Percentiles rank a stretch among this genome's conserved stretches.
Conservation (phyloP, 2,888 invertebrate genomes). For the Dascillus cervinus region DNA sequence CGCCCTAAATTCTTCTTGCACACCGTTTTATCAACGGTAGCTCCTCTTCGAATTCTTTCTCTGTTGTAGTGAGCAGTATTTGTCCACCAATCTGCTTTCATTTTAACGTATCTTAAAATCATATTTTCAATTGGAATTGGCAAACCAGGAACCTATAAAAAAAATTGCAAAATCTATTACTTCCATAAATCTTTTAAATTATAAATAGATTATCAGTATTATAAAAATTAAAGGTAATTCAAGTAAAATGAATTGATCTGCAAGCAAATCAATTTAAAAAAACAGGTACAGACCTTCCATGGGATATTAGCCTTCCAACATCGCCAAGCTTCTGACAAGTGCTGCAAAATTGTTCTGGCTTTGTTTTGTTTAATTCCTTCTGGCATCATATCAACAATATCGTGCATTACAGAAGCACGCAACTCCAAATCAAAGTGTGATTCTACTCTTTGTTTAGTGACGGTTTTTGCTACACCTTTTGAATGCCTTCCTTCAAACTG, state of each 20-base stretch:
- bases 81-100: constrained; percentile 99
- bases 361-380: constrained; percentile 99
- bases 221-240: not conserved
- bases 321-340: constrained; percentile 98
- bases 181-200: too few relatives aligned
- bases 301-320: constrained; percentile 99
- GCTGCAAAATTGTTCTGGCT: constrained; percentile 96
- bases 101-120: constrained; percentile 98
- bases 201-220: constrained; percentile 1
- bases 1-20: constrained; percentile 99
- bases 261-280: constrained; percentile 3
- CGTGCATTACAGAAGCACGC: constrained; percentile 93
- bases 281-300: constrained; percentile 72
- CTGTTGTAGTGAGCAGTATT: constrained; percentile 99
- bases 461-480: constrained; percentile 99
- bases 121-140: constrained; percentile 99
- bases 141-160: constrained; percentile 77
- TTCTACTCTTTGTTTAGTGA: constrained; percentile 98
- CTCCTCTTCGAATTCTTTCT: constrained; percentile 96
- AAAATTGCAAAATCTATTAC: too few relatives aligned
- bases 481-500: constrained; percentile 99
- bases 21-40: constrained; percentile 99
- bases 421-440: constrained; percentile 99
- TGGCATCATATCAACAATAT: constrained; percentile 99
- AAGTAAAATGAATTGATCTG: constrained; percentile 1